Conservation (phyloP, 2,797 vertebrate species). For the Mus caroli region DNA sequence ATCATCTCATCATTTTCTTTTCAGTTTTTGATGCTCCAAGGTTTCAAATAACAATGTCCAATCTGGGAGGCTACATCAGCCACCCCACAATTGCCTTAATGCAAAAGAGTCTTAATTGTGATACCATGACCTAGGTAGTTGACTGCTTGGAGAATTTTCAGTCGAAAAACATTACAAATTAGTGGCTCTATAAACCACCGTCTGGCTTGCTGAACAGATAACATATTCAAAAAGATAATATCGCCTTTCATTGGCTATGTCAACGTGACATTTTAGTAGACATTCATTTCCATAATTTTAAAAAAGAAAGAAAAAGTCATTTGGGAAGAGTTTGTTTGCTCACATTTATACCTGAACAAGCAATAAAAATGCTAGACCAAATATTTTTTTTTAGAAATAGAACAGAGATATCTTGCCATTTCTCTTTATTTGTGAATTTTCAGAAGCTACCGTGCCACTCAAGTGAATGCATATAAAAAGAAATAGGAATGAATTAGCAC, state of each 20-base stretch:
- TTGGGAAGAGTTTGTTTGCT: constrained; percentile 3
- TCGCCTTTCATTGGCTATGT: not conserved
- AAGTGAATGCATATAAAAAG: constrained; percentile 42
- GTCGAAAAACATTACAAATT: constrained; percentile 10
- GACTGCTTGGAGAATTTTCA: constrained; percentile 34
- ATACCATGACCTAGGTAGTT: not conserved
- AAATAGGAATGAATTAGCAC: constrained; percentile 37
- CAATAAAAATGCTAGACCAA: constrained; percentile 48
- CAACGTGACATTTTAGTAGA: constrained; percentile 61
- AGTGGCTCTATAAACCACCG: not conserved
- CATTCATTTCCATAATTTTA: not conserved
- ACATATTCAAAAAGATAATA: constrained; percentile 48
- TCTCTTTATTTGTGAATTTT: constrained; percentile 13
- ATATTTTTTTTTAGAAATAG: constrained; percentile 56
- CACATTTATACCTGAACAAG: constrained; percentile 12
- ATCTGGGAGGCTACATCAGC: not conserved
- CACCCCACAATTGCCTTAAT: not conserved
- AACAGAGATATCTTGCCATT: constrained; percentile 51
- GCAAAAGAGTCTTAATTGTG: constrained; percentile 30
- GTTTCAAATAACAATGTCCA: not conserved
- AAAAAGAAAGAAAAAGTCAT: constrained; percentile 29
- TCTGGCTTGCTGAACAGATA: constrained; percentile 37
- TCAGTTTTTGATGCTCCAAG: not conserved
- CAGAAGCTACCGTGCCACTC: constrained; percentile 28
- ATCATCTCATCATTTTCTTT: not conserved